phyloP scores from a whole-genome alignment of 2,888 invertebrate species.

The Fragum sueziense region DNA sequence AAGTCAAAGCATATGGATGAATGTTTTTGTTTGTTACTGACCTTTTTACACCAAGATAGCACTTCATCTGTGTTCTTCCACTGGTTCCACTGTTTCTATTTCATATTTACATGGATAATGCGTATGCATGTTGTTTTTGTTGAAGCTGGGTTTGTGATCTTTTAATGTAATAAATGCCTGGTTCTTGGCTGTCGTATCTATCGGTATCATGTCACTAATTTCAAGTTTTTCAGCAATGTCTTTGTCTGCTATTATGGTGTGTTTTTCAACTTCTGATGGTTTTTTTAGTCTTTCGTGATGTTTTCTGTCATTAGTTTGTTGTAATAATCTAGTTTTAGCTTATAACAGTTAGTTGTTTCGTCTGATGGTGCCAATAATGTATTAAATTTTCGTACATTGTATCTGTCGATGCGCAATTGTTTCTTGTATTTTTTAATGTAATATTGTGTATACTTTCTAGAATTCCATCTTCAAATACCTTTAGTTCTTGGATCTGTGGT shows the following conservation, averaged over 20 bases:
- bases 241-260: slow-evolving; percentile 2
- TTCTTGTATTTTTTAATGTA: too few species aligned
- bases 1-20: slow-evolving; percentile 1
- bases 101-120: not conserved
- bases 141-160: slow-evolving; percentile 4
- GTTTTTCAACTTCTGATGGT: not conserved
- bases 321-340: not conserved
- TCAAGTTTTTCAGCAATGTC: not conserved
- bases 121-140: not conserved
- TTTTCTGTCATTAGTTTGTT: not conserved
- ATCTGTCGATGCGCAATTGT: too few species aligned
- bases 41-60: not conserved
- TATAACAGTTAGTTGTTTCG: not conserved
- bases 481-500: too few species aligned
- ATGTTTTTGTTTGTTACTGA: not conserved
- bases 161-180: slow-evolving; percentile 5
- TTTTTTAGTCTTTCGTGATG: slow-evolving; percentile 5
- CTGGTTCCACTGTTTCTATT: not conserved
- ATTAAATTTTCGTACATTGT: too few species aligned
- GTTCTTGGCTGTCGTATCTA: slow-evolving; percentile 4
- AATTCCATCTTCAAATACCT: too few species aligned
- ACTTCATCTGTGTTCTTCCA: slow-evolving; percentile 4
- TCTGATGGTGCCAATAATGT: not conserved
- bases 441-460: too few species aligned
- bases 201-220: not conserved